Evolutionary conservation across 2,113 vertebrate genomes (phyloP).

Genomic region (Ameiurus melas): DNA sequence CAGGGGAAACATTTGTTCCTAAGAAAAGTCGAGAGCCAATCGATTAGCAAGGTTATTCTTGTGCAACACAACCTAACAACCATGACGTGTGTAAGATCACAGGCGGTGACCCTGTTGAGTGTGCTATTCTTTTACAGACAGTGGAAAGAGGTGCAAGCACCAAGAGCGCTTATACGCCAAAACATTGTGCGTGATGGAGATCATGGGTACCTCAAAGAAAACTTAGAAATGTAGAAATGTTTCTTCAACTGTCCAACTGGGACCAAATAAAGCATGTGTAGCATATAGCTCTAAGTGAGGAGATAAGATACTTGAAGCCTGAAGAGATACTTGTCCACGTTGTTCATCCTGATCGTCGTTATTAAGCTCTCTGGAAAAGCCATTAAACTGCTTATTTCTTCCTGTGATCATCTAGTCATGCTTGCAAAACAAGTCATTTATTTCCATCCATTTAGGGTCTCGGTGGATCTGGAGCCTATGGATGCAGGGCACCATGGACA

Average conservation of each 20-base stretch:
- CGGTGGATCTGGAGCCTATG: background rate
- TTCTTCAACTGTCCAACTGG: background rate
- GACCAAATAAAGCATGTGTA: background rate
- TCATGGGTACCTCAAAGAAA: background rate
- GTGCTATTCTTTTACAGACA: background rate
- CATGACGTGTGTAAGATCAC: slow-evolving; percentile 14
- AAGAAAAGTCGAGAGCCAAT: background rate
- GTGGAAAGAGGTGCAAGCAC: background rate
- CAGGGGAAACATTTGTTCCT: slow-evolving; percentile 3
- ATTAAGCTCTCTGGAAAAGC: background rate
- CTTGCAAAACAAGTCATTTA: background rate
- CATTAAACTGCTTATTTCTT: background rate
- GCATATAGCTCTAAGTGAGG: too few species aligned
- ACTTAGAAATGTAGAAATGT: too few species aligned
- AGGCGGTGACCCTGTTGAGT: background rate
- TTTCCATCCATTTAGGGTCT: background rate
- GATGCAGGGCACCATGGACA: too few species aligned
- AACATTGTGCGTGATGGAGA: background rate
- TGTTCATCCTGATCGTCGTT: background rate
- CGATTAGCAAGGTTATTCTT: background rate
- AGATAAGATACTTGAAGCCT: background rate
- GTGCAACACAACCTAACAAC: slow-evolving; percentile 38
- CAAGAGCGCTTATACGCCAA: background rate
- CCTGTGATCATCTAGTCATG: background rate
- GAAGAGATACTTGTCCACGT: background rate